These are phyloP conservation scores for Macrosteles quadrilineatus DNA, from an alignment of 1,140 invertebrate genomes.

Conservation along the genomic window DNA sequence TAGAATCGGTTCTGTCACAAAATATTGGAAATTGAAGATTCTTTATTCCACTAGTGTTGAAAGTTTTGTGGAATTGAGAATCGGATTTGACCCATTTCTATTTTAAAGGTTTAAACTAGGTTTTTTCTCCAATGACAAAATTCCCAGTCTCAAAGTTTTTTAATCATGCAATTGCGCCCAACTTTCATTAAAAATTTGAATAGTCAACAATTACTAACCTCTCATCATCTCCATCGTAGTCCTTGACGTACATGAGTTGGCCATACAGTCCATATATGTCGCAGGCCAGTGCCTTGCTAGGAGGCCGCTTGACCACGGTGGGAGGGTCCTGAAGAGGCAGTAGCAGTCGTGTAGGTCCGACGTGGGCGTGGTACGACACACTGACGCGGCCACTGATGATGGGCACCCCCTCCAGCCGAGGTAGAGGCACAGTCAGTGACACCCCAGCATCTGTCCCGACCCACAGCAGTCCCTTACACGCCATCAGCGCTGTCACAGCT, in stretches of 20 bases:
- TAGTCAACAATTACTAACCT: too few species aligned
- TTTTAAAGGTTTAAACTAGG: too few species aligned
- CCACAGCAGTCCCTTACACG: constrained; percentile 89
- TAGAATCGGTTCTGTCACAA: too few species aligned
- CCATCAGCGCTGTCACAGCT: constrained; percentile 81
- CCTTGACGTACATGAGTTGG: constrained; percentile 85
- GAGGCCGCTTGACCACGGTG: constrained; percentile 41
- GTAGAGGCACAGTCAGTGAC: constrained; percentile 86
- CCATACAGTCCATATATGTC: constrained; percentile 89
- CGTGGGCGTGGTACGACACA: constrained; percentile 90
- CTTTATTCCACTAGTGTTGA: too few species aligned
- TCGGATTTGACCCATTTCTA: too few species aligned
- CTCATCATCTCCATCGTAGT: constrained; percentile 78
- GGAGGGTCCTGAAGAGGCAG: constrained; percentile 65
- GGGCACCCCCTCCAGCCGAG: constrained; percentile 89
- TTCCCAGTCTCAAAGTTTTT: too few species aligned
- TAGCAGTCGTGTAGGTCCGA: constrained; percentile 86
- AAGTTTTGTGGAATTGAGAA: too few species aligned
- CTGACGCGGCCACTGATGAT: constrained; percentile 89
- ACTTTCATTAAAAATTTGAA: too few species aligned
- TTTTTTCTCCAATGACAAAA: too few species aligned
- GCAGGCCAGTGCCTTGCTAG: constrained; percentile 62
- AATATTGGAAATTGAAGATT: too few species aligned
- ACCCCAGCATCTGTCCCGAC: constrained; percentile 95
- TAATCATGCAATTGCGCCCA: too few species aligned